Conservation (phyloP, 64 coral and sea anemone genomes). For the Actinia tenebrosa region DNA sequence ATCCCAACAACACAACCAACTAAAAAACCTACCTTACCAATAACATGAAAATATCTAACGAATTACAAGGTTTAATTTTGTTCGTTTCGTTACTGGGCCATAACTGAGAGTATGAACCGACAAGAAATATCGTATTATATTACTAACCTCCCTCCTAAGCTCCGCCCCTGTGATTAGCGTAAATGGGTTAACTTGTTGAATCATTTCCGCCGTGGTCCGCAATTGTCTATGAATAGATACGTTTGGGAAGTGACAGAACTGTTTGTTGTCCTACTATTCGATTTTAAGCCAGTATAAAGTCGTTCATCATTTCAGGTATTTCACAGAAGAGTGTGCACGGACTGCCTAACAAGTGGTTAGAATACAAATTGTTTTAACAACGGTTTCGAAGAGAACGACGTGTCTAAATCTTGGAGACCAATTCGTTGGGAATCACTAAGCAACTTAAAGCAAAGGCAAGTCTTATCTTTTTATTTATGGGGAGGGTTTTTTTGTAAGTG, state of each 20-base stretch:
- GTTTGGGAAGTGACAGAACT: background rate
- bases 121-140: conserved; percentile 4
- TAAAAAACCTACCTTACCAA: background rate
- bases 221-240: conserved; percentile 11
- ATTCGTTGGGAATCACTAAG: background rate
- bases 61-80: background rate
- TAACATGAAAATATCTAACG: background rate
- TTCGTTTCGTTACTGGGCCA: background rate
- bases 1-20: background rate
- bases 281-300: background rate
- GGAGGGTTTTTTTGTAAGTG: background rate
- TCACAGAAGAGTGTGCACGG: background rate
- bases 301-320: background rate
- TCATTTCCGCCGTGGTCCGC: conserved; percentile 10
- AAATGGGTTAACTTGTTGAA: background rate
- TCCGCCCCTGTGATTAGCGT: conserved; percentile 30
- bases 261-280: background rate
- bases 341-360: background rate
- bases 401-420: background rate
- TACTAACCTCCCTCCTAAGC: conserved; percentile 11
- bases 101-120: background rate
- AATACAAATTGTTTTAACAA: background rate
- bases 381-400: background rate
- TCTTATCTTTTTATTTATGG: background rate
- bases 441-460: background rate